Percentiles rank a stretch among this genome's conserved stretches.
Evolutionary conservation across 1,140 invertebrate genomes (phyloP).

Genomic region (Atopsyche davidsoni): DNA sequence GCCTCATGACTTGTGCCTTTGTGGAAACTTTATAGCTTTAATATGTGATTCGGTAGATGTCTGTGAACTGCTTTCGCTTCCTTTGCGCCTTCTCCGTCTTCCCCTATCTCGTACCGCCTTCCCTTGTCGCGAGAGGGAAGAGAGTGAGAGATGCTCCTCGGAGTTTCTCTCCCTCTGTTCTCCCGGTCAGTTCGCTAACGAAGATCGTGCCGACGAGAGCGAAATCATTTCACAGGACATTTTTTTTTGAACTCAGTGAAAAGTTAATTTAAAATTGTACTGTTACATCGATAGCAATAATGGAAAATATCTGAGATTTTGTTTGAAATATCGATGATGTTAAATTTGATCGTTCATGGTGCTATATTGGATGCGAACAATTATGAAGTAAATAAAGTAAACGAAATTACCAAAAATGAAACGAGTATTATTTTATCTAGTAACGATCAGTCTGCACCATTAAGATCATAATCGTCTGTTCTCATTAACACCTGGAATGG

Average conservation of each 20-base stretch:
- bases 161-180: no score
- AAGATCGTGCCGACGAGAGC: slow-evolving; percentile 4
- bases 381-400: slow-evolving; percentile 21
- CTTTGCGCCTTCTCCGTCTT: neutral
- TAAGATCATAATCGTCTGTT: slow-evolving; percentile 26
- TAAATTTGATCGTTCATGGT: slow-evolving; percentile 23
- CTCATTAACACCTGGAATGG: slow-evolving; percentile 30
- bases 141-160: no score
- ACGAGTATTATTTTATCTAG: slow-evolving; percentile 25
- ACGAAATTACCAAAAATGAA: slow-evolving; percentile 24
- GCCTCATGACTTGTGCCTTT: slow-evolving; percentile 29
- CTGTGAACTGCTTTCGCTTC: slow-evolving; percentile 25
- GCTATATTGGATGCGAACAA: slow-evolving; percentile 22
- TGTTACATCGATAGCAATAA: slow-evolving; percentile 4
- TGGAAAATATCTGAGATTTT: slow-evolving; percentile 25
- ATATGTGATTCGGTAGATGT: slow-evolving; percentile 19
- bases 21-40: slow-evolving; percentile 30
- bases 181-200: neutral
- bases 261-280: no score
- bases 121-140: neutral
- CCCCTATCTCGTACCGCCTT: neutral
- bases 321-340: slow-evolving; percentile 19
- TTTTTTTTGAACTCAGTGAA: slow-evolving; percentile 14
- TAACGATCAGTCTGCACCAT: slow-evolving; percentile 26
- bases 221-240: slow-evolving; percentile 25